These are phyloP conservation scores for Oncorhynchus nerka DNA, from an alignment of 2,113 vertebrate genomes.

Conservation along the genomic window DNA sequence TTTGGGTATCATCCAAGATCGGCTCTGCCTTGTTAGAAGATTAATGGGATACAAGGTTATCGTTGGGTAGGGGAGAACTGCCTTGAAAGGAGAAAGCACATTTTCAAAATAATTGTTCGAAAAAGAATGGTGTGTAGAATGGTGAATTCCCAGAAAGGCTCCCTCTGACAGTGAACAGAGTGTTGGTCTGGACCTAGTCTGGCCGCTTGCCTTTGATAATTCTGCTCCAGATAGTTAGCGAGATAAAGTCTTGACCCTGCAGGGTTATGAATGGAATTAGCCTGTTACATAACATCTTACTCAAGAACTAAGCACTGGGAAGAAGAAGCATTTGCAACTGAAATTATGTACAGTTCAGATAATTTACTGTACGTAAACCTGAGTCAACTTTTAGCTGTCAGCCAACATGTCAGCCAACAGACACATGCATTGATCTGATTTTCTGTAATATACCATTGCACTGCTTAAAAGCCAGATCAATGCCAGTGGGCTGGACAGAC, in stretches of 20 bases:
- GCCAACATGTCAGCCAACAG: too few relatives aligned
- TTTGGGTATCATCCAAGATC: slow-evolving; percentile 29
- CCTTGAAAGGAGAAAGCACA: slow-evolving; percentile 36
- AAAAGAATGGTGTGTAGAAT: slow-evolving; percentile 34
- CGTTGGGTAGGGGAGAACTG: slow-evolving; percentile 23
- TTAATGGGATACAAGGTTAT: slow-evolving; percentile 48
- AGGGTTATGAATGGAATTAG: background rate
- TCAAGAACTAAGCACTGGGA: background rate
- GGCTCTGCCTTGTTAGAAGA: slow-evolving; percentile 29
- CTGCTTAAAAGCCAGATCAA: too few relatives aligned
- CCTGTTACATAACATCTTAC: background rate
- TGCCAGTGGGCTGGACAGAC: too few relatives aligned
- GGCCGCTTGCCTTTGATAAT: slow-evolving; percentile 53
- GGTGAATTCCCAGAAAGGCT: slow-evolving; percentile 57
- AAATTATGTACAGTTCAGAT: background rate
- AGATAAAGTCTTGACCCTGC: slow-evolving; percentile 37
- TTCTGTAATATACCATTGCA: too few relatives aligned
- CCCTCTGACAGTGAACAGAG: slow-evolving; percentile 59
- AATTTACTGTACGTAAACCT: background rate
- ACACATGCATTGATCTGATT: too few relatives aligned
- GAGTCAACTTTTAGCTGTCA: background rate
- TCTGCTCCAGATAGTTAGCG: slow-evolving; percentile 32
- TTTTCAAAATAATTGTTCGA: slow-evolving; percentile 38
- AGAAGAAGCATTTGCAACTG: background rate
- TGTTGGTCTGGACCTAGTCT: slow-evolving; percentile 37